Conservation (phyloP, 64 coral and sea anemone species). For the Pachyseris speciosa region DNA sequence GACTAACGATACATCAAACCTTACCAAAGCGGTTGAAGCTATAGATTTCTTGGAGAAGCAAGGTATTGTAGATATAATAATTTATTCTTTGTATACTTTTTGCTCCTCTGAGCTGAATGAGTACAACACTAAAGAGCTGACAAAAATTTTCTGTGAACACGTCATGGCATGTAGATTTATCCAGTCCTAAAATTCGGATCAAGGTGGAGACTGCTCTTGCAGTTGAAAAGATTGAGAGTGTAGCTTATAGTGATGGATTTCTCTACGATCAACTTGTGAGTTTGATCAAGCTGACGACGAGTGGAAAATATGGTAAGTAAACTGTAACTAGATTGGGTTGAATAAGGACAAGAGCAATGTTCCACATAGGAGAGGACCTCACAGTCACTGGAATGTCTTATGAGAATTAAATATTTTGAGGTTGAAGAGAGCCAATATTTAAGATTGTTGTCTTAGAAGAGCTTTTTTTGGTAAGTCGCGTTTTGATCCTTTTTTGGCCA, state of each 20-base stretch:
- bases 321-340: no score
- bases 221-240: constrained; percentile 60
- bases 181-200: constrained; percentile 2
- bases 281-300: constrained; percentile 72
- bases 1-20: constrained; percentile 15
- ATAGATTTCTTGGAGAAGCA: constrained; percentile 55
- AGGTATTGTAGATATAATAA: constrained; percentile 60
- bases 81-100: no score
- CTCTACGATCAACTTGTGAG: constrained; percentile 59
- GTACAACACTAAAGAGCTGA: no score
- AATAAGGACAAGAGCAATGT: no score
- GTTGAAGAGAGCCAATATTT: no score
- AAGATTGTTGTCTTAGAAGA: no score
- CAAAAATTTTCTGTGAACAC: background rate
- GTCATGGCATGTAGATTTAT: background rate
- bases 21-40: constrained; percentile 32
- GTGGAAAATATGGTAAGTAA: constrained; percentile 77
- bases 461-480: no score
- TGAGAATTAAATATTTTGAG: no score
- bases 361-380: no score
- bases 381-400: no score
- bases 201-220: constrained; percentile 63
- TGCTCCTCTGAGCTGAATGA: no score
- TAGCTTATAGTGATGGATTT: constrained; percentile 65
- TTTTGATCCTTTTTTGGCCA: no score